phyloP scores from a whole-genome alignment of 1,140 invertebrate genomes.

The Plectrocnemia conspersa region DNA sequence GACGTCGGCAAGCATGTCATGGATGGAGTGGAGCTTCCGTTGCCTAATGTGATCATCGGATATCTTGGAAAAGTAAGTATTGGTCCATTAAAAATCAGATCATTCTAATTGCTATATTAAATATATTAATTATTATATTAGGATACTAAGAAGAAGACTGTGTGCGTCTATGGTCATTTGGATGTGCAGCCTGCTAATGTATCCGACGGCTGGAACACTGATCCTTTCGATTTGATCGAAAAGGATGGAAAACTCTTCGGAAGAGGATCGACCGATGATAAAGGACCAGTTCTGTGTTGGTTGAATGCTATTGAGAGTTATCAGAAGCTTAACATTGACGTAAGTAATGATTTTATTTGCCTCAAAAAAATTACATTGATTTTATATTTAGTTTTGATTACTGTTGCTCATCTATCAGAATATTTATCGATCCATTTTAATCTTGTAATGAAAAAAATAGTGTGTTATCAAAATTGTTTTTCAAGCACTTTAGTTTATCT shows the following conservation, averaged over 20 bases:
- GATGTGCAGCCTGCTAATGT: slow-evolving; percentile 93
- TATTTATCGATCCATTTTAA: too few relatives aligned
- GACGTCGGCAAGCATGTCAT: slow-evolving; percentile 78
- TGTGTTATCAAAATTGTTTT: too few relatives aligned
- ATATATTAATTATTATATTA: slow-evolving; percentile 34
- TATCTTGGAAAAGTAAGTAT: slow-evolving; percentile 64
- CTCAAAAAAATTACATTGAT: too few relatives aligned
- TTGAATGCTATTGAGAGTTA: slow-evolving; percentile 89
- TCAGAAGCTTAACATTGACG: slow-evolving; percentile 62
- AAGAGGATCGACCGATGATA: slow-evolving; percentile 91
- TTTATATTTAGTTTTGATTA: too few relatives aligned
- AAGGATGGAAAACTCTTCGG: slow-evolving; percentile 89
- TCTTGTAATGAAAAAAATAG: too few relatives aligned
- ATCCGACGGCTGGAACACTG: slow-evolving; percentile 92
- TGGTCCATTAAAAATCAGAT: not conserved
- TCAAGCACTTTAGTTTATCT: too few relatives aligned
- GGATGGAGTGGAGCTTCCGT: slow-evolving; percentile 65
- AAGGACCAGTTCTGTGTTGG: slow-evolving; percentile 90
- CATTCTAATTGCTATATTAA: too few relatives aligned
- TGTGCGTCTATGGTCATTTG: slow-evolving; percentile 94
- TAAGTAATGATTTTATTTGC: slow-evolving; percentile 35
- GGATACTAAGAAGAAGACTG: slow-evolving; percentile 84
- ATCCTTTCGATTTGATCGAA: slow-evolving; percentile 88
- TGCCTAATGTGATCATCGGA: slow-evolving; percentile 89
- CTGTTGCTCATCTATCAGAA: too few relatives aligned